phyloP scores from a whole-genome alignment of 2,797 vertebrate genomes.

The Phylloscopus collybita region DNA sequence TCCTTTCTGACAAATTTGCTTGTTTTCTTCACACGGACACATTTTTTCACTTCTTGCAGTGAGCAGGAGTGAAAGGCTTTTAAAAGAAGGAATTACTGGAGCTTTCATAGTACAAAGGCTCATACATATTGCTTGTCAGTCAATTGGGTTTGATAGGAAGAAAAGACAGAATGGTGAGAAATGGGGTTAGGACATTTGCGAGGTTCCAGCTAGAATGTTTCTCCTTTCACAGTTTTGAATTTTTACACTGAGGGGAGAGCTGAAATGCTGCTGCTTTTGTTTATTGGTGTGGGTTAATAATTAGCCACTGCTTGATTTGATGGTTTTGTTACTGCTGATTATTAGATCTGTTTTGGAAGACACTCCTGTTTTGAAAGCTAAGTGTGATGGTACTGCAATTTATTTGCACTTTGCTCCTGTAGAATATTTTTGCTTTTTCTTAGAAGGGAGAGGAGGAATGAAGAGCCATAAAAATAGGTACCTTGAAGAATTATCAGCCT shows the following conservation, averaged over 20 bases:
- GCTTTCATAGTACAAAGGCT: neutral
- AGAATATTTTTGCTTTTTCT: neutral
- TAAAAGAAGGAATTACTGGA: neutral
- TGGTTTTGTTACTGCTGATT: neutral
- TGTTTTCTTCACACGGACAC: neutral
- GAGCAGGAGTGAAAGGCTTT: conserved; percentile 17
- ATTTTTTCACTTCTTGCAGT: neutral
- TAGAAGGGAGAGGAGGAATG: neutral
- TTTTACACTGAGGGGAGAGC: neutral
- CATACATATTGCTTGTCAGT: neutral
- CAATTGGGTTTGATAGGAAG: neutral
- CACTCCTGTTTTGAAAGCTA: neutral
- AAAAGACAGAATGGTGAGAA: neutral
- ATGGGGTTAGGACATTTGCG: neutral
- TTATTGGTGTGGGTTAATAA: neutral
- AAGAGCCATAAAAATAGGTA: neutral
- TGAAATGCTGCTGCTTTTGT: neutral
- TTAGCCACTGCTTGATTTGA: neutral
- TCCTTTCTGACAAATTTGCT: neutral
- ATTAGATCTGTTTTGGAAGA: neutral
- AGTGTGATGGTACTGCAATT: neutral
- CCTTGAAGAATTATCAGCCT: neutral
- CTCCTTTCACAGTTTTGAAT: neutral
- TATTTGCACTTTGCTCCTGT: neutral
- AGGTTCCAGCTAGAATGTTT: neutral